phyloP scores from a whole-genome alignment of 2,797 vertebrate genomes.

The Sebastiscus albofasciatus region DNA sequence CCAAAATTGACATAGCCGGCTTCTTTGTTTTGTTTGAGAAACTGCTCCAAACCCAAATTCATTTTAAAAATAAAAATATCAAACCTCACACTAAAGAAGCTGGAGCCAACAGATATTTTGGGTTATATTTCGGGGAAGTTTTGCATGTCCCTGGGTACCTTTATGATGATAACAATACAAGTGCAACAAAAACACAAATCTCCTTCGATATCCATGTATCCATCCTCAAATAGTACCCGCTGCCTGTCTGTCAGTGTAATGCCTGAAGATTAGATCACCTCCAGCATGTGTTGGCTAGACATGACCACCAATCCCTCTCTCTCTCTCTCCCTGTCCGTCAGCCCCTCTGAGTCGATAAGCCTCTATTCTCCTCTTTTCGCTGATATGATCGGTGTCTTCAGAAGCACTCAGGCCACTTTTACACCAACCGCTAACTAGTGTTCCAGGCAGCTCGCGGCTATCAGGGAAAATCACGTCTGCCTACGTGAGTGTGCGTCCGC shows the following conservation, averaged over 20 bases:
- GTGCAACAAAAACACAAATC: not conserved
- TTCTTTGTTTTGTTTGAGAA: not conserved
- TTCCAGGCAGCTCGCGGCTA: slow-evolving; percentile 78
- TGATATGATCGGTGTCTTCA: slow-evolving; percentile 85
- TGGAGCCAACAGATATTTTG: not conserved
- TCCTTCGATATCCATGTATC: slow-evolving; percentile 12
- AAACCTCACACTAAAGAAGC: not conserved
- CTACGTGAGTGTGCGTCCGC: slow-evolving; percentile 38
- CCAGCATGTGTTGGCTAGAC: slow-evolving; percentile 54
- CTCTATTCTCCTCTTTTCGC: slow-evolving; percentile 70
- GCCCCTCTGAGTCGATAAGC: slow-evolving; percentile 71
- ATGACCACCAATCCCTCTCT: slow-evolving; percentile 42
- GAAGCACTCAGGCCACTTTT: slow-evolving; percentile 82
- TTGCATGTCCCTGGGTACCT: not conserved
- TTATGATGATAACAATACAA: not conserved
- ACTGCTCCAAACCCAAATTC: not conserved
- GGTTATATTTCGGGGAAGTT: not conserved
- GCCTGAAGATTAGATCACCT: slow-evolving; percentile 70
- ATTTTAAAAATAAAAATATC: not conserved
- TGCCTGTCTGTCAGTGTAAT: slow-evolving; percentile 57
- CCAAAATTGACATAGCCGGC: not conserved
- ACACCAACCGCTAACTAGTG: slow-evolving; percentile 78
- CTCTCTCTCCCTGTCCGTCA: slow-evolving; percentile 42
- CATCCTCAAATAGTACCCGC: slow-evolving; percentile 34
- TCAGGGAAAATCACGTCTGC: slow-evolving; percentile 57